Base-by-base conservation (phyloP, 2,797 vertebrate species). In the Tenualosa ilisha region DNA sequence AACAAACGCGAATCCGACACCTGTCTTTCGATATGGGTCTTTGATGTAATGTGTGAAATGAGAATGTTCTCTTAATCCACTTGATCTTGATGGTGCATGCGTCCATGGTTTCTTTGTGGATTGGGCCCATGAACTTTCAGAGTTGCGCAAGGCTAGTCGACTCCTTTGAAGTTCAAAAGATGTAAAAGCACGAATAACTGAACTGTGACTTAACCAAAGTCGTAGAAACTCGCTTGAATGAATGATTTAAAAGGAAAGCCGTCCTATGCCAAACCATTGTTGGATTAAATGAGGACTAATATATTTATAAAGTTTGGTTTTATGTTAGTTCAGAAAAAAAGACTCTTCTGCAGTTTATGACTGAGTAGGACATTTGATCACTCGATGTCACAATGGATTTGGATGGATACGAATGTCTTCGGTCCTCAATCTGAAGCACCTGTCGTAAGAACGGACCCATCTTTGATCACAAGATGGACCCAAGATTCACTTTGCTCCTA, bases 31-130 rank as follows among this genome's bases (percentile, higher is more conserved):
- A 75, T 40, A 15, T 40, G 13, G 15, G 37, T 40, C 68, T 75
- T 75, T 75, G 68, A 40, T 75, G 17, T 75, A 9, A 72, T 40
- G 68, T 75, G 68, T 75, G 31, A 75, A 75, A 75, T 75, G 31
- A 12, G 31, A 75, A 40, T 75, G 6, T 20, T 17, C 68, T 75
- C 31, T 43, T 75, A 75, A 75, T 75, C 68, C 68, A 75, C 68
- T 37, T 75, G 31, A 40, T 12, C 37, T 75, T 75, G 31, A 75
- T 26, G 24, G 17, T 59, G 56, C 56, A 7, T 59, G 4, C 56
- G 22, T 59, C 20, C 15, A 56, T 22, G 4, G 56, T 59, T 59
- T 59, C 17, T 22, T 22, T 59, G 56, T 59, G 17, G 56, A 59
- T 59, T 59, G 56, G 56, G 22, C 17, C 22, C 56, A 5, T 20